Evolutionary conservation across 2,113 vertebrate genomes (phyloP), one percentile per base, ranked within the genome.

Genomic region (Gracilinanus agilis): DNA sequence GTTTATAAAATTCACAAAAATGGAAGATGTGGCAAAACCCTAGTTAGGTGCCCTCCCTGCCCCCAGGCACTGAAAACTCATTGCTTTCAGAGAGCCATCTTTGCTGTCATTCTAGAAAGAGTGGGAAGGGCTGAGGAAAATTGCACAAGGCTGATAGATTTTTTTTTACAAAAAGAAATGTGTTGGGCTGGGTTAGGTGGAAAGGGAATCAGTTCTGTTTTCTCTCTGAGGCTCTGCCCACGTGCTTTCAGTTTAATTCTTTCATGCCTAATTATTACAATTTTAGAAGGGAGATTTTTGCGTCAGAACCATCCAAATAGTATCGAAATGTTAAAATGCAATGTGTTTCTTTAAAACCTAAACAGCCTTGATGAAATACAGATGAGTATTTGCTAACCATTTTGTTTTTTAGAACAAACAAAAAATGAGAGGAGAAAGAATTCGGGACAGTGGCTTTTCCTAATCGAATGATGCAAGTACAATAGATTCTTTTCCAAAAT

Each of bases 131-230:
- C 91, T 94, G 54, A 44, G 91, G 90, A 88, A 97, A 95, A 92
- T 93, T 94, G 13, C 61, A 55, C 54, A 75, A 94, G 91, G 29
- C 61, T 44, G n/a, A 93, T 44, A 96, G 92, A 91, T 95, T n/a
- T n/a, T n/a, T 61, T 75, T 88, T 97, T 97, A 95, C 91, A 40
- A 92, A 91, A 53, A 96, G 94, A 93, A 95, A 96, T 95, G 55
- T 96, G 55, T 67, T 89, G 91, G 92, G 25, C 53, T 95, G 92
- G 95, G 61, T 96, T 91, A 88, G 92, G 95, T 95, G 92, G 92
- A 5, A 54, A 94, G 95, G 95, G 90, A 97, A 93, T 92, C 90
- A 55, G 93, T 93, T 93, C 13, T 54, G 34, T 44, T 95, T 93
- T 89, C 89, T 95, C 61, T 88, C 12, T 92, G 95, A 94, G 88